These are phyloP conservation scores for Aphaenogaster rudis DNA, from an alignment of 1,140 invertebrate species.

Conservation along the genomic window DNA sequence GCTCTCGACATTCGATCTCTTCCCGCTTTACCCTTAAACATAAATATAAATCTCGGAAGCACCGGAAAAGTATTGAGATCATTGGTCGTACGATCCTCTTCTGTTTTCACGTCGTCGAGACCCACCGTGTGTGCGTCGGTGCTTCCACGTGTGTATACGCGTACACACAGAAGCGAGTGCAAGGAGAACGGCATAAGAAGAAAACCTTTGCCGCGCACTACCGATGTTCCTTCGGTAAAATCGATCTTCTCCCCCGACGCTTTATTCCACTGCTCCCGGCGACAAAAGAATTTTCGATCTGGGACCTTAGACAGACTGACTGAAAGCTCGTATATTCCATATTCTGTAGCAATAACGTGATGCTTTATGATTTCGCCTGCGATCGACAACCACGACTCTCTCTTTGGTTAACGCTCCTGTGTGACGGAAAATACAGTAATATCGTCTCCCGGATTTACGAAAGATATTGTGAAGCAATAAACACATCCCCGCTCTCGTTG, in stretches of 20 bases:
- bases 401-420: slow-evolving; percentile 40
- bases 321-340: slow-evolving; percentile 55
- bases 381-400: slow-evolving; percentile 47
- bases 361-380: slow-evolving; percentile 43
- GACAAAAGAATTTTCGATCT: slow-evolving; percentile 62
- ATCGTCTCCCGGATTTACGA: not conserved
- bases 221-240: slow-evolving; percentile 44
- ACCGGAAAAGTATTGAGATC: slow-evolving; percentile 53
- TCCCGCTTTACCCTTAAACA: slow-evolving; percentile 35
- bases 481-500: not conserved
- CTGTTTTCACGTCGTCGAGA: slow-evolving; percentile 50
- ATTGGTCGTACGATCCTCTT: slow-evolving; percentile 21
- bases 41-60: slow-evolving; percentile 65
- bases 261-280: slow-evolving; percentile 55
- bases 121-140: not conserved
- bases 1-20: slow-evolving; percentile 50
- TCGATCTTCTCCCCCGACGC: slow-evolving; percentile 27
- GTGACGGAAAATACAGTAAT: slow-evolving; percentile 1
- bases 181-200: not conserved
- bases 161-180: not conserved
- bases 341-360: slow-evolving; percentile 52
- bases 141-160: not conserved
- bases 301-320: slow-evolving; percentile 42
- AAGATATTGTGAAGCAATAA: slow-evolving; percentile 40
- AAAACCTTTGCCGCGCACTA: slow-evolving; percentile 28